These are phyloP conservation scores for Prietella phreatophila DNA, from an alignment of 2,113 vertebrate species.

Conservation along the genomic window DNA sequence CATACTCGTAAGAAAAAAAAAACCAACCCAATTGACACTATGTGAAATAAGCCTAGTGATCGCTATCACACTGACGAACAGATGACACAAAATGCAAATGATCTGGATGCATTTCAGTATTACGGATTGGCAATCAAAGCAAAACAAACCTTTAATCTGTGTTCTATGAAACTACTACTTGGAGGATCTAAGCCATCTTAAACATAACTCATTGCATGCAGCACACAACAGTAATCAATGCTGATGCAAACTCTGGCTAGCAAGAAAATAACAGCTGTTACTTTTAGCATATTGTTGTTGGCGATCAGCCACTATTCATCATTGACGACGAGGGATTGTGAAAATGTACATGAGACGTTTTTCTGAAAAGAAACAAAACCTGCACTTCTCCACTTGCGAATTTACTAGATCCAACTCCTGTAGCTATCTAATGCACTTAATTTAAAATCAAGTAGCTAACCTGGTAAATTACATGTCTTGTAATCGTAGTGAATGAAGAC, in stretches of 20 bases:
- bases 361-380: not conserved
- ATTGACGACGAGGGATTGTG: not conserved
- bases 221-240: not conserved
- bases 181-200: not conserved
- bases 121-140: not conserved
- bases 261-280: not conserved
- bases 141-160: not conserved
- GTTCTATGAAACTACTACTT: not conserved
- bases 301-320: not conserved
- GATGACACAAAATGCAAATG: not conserved
- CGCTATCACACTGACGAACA: not conserved
- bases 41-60: not conserved
- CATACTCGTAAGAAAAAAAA: not conserved
- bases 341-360: not conserved
- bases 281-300: not conserved
- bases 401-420: not conserved
- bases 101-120: not conserved
- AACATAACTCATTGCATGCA: not conserved
- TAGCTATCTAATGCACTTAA: not conserved
- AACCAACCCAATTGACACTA: not conserved
- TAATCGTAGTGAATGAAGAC: not conserved
- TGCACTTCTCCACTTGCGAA: not conserved
- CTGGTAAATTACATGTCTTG: not conserved
- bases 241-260: not conserved
- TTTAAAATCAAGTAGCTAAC: not conserved